A percentile compares a stretch with the other conserved stretches of the same genome.
Evolutionary conservation across 2,113 vertebrate species (phyloP).

Genomic region (Ciconia maguari): DNA sequence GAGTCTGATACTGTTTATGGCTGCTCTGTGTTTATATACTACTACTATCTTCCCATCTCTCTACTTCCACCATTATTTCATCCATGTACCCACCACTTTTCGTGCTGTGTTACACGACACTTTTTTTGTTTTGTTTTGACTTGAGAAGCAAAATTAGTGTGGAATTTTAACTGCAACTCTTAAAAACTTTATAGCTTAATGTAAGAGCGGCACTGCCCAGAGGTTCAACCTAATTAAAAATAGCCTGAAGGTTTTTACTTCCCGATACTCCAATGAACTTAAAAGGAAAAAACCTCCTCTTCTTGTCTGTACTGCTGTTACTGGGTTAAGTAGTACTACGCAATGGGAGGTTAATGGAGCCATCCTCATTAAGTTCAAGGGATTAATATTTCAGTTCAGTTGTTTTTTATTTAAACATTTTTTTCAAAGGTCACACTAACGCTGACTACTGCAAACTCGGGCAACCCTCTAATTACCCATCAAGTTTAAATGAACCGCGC

Average conservation of each 20-base stretch:
- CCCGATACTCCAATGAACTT: background rate
- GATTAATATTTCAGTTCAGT: slow-evolving; percentile 48
- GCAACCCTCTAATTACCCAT: background rate
- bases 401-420: slow-evolving; percentile 22
- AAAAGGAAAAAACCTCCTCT: background rate
- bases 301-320: background rate
- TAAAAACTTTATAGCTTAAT: background rate
- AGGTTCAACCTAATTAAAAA: slow-evolving; percentile 30
- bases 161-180: background rate
- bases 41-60: background rate
- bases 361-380: slow-evolving; percentile 20
- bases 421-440: background rate
- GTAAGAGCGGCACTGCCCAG: background rate
- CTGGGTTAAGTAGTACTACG: background rate
- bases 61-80: background rate
- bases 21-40: background rate
- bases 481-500: background rate
- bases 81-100: background rate
- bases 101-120: background rate
- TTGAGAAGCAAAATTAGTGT: background rate
- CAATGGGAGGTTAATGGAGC: background rate
- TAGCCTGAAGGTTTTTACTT: slow-evolving; percentile 6
- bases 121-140: background rate
- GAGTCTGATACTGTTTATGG: background rate
- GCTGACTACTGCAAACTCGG: background rate